These are phyloP conservation scores for Drosophila niveifrons DNA, from an alignment of 2,888 invertebrate genomes.

Conservation along the genomic window DNA sequence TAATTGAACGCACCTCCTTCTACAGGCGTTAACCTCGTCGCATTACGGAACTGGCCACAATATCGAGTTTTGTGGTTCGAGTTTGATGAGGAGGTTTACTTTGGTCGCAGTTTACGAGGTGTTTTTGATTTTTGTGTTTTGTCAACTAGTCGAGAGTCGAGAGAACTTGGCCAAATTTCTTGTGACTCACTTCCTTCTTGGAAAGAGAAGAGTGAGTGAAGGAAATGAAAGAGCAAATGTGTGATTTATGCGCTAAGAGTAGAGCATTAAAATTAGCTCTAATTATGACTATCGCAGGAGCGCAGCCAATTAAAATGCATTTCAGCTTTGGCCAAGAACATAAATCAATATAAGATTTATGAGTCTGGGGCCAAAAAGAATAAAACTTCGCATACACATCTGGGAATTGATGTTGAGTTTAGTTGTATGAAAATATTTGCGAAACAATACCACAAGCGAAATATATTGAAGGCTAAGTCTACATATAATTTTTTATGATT, in stretches of 20 bases:
- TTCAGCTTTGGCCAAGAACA: conserved; percentile 58
- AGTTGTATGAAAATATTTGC: conserved; percentile 8
- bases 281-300: conserved; percentile 74
- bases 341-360: conserved; percentile 80
- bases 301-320: conserved; percentile 79
- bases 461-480: conserved; percentile 51
- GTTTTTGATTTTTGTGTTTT: conserved; percentile 32
- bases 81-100: neutral
- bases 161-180: conserved; percentile 10
- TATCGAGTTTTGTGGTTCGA: neutral
- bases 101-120: conserved; percentile 40
- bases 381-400: conserved; percentile 8
- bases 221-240: neutral
- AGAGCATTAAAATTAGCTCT: conserved; percentile 77
- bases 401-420: neutral
- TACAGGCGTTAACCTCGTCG: conserved; percentile 32
- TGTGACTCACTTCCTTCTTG: conserved; percentile 61
- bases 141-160: conserved; percentile 44
- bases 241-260: conserved; percentile 70
- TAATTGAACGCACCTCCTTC: conserved; percentile 81
- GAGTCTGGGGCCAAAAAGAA: conserved; percentile 62
- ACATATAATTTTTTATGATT: conserved; percentile 78
- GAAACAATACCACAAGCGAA: conserved; percentile 34
- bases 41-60: conserved; percentile 35
- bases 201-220: neutral